Percentiles rank a stretch among this genome's conserved stretches.
phyloP scores from a whole-genome alignment of 2,113 vertebrate species.

The Piliocolobus tephrosceles region DNA sequence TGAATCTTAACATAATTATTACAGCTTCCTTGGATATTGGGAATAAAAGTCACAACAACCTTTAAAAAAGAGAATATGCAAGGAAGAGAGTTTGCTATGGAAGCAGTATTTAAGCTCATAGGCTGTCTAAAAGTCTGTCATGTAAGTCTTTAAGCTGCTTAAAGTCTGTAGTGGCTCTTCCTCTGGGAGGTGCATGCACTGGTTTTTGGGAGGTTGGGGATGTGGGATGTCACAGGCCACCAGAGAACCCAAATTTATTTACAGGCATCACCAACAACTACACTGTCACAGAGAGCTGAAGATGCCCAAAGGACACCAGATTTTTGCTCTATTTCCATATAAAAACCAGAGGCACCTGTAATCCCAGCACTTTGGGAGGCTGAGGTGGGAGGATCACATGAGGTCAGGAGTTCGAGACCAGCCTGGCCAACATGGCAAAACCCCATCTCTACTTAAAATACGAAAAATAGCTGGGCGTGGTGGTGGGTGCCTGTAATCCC shows the following conservation, averaged over 20 bases:
- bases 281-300: background rate
- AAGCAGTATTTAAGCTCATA: background rate
- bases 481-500: too few relatives aligned
- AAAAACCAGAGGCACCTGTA: background rate
- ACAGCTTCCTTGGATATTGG: background rate
- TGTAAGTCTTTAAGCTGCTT: background rate
- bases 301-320: background rate
- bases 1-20: slow-evolving; percentile 22
- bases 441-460: too few relatives aligned
- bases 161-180: background rate
- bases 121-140: background rate
- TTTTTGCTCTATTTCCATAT: background rate
- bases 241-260: background rate
- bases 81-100: background rate
- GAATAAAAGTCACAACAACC: slow-evolving; percentile 16
- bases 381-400: too few relatives aligned
- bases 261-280: background rate
- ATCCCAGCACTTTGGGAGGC: too few relatives aligned
- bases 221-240: background rate
- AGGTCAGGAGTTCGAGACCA: too few relatives aligned
- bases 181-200: background rate
- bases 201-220: background rate
- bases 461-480: too few relatives aligned
- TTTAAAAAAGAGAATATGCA: background rate
- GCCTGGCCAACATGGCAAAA: too few relatives aligned